Conservation (phyloP, 1,140 invertebrate species). For the Aphidius gifuensis region DNA sequence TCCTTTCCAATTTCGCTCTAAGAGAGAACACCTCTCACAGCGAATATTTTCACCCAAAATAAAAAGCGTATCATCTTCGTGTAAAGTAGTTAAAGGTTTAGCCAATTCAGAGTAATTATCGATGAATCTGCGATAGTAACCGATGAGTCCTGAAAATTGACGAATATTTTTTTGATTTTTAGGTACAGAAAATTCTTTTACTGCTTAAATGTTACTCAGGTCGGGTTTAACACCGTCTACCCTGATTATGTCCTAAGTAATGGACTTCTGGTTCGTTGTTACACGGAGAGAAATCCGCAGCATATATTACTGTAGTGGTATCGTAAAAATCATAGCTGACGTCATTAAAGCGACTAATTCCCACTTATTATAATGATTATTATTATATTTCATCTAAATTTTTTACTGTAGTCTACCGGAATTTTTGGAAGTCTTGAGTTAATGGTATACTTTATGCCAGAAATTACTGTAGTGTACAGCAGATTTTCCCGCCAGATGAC, state of each 20-base stretch:
- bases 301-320: too few species aligned
- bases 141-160: conserved; percentile 28
- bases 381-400: too few species aligned
- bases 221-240: conserved; percentile 20
- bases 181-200: conserved; percentile 2
- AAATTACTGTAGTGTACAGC: too few species aligned
- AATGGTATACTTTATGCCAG: too few species aligned
- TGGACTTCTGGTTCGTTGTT: conserved; percentile 11
- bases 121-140: conserved; percentile 27
- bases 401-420: too few species aligned
- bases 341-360: too few species aligned
- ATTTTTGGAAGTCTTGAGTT: too few species aligned
- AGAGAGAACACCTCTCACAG: conserved; percentile 35
- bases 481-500: too few species aligned
- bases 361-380: too few species aligned
- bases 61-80: not conserved
- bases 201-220: not conserved
- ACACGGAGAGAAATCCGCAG: conserved; percentile 18
- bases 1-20: conserved; percentile 29
- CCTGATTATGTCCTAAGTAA: conserved; percentile 22
- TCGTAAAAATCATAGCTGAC: too few species aligned
- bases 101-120: conserved; percentile 7
- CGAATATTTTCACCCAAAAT: not conserved
- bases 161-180: conserved; percentile 18
- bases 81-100: conserved; percentile 5